Percentiles rank a stretch among this genome's conserved stretches.
Evolutionary conservation across 2,113 vertebrate genomes (phyloP).

Genomic region (Melanostigma gelatinosum): DNA sequence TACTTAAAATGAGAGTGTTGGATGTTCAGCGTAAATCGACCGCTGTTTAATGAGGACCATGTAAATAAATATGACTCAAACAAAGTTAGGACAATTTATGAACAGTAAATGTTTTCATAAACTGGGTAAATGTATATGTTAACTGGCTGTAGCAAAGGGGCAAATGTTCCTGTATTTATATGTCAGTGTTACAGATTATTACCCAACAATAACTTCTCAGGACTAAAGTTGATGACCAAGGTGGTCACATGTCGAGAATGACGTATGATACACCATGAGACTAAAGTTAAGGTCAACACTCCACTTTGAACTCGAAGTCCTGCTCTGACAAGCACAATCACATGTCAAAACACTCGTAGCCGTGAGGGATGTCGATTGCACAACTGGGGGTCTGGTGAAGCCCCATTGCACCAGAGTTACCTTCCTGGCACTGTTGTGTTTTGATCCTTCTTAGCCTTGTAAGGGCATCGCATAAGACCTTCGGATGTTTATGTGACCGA

Average conservation of each 20-base stretch:
- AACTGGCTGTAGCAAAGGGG: not conserved
- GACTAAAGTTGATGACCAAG: not conserved
- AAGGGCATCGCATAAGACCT: constrained; percentile 52
- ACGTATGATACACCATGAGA: not conserved
- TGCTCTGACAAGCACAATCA: constrained; percentile 43
- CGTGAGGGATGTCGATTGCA: constrained; percentile 54
- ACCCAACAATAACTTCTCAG: not conserved
- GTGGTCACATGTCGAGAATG: not conserved
- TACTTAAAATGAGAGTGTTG: not conserved
- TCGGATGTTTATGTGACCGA: constrained; percentile 34
- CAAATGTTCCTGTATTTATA: not conserved
- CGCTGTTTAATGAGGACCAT: not conserved
- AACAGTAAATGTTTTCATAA: not conserved
- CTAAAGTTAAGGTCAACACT: not conserved
- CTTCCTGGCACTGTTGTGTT: constrained; percentile 47
- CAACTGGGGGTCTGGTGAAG: constrained; percentile 47
- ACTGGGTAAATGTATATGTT: not conserved
- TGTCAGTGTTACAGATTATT: not conserved
- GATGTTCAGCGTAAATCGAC: not conserved
- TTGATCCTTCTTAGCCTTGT: constrained; percentile 35
- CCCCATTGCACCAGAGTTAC: constrained; percentile 60
- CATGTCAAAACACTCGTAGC: constrained; percentile 20
- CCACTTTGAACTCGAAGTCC: constrained; percentile 3
- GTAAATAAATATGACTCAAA: not conserved
- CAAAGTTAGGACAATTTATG: not conserved